Evolutionary conservation across 2,113 vertebrate genomes (phyloP).

Genomic region (Phyllostomus hastatus): DNA sequence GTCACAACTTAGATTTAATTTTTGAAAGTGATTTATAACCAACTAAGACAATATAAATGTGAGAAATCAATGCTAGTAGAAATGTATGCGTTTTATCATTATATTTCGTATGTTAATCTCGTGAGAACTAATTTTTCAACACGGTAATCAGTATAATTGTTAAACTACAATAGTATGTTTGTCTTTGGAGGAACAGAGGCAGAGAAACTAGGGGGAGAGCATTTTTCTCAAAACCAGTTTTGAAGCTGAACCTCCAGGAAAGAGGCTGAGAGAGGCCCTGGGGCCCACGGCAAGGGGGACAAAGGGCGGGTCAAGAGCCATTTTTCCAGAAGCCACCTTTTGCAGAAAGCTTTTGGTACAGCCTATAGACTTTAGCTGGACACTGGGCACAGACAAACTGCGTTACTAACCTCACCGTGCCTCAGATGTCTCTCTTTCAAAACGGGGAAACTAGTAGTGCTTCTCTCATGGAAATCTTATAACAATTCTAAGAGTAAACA

Average conservation of each 20-base stretch:
- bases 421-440: background rate
- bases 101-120: background rate
- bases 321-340: background rate
- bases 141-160: background rate
- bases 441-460: background rate
- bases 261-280: background rate
- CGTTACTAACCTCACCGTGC: background rate
- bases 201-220: background rate
- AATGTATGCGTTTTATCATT: slow-evolving; percentile 3
- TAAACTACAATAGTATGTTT: background rate
- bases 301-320: background rate
- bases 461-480: background rate
- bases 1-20: background rate
- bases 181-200: background rate
- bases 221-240: slow-evolving; percentile 12
- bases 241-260: background rate
- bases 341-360: background rate
- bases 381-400: background rate
- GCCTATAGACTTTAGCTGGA: background rate
- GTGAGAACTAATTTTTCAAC: background rate
- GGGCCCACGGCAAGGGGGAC: background rate
- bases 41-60: background rate
- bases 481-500: background rate
- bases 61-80: background rate
- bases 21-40: background rate